Evolutionary conservation across 92 coral and sea anemone species (phyloP), one percentile per base, ranked within the genome.

Genomic region (Zoanthus sociatus): DNA sequence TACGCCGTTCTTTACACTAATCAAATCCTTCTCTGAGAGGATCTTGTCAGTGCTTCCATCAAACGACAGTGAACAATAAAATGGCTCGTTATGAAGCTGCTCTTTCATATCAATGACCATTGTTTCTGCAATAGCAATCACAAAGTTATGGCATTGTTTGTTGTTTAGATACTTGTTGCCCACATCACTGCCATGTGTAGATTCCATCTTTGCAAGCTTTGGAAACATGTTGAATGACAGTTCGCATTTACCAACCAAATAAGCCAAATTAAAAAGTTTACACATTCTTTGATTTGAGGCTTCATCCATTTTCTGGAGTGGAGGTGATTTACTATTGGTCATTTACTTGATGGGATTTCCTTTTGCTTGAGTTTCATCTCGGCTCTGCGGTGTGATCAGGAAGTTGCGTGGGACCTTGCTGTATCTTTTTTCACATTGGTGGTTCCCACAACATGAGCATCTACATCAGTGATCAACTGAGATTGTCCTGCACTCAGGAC

Each of bases 201-300:
- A 42, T 60, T 78, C 84, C 72, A 78, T 61, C 32, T 61, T 42
- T 78, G 55, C 84, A 37, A 78, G 71, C 83, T 60, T 78, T 78
- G 83, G 71, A 78, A 78, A 78, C 83, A 78, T 61, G n/a, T n/a
- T 58, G 84, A 78, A 78, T 60, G 73, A 42, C 37, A 78, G 84
- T 61, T 44, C 84, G 55, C 33, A 17, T 42, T 78, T 78, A 37
- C 37, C 84, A 78, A 78, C 71, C 84, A 78, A 42, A 37, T 61
- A 78, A 9, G 84, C 72, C 84, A 71, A 78, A 44, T 78, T 56
- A 78, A 78, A 61, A 42, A 78, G 73, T 0, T 78, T 78, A 18
- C 84, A 78, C 83, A 78, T 78, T 54, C 71, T 60, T 60, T 78
- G 83, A 37, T 17, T 60, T 15, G 56, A 78, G 71, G 83, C 83